phyloP scores from a whole-genome alignment of 2,797 vertebrate species.

The Muscicapa striata region DNA sequence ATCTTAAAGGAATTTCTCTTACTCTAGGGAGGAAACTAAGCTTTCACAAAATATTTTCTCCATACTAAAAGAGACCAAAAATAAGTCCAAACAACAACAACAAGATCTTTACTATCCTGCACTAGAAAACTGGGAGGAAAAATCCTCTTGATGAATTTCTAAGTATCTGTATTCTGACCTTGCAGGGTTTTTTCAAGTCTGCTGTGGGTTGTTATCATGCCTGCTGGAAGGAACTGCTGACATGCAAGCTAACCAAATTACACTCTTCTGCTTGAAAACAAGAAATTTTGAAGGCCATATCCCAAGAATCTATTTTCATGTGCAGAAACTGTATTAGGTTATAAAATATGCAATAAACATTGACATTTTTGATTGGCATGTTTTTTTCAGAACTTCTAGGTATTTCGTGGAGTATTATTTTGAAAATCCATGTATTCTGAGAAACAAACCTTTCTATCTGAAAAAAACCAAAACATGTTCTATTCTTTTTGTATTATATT shows the following conservation, averaged over 20 bases:
- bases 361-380: background rate
- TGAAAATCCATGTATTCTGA: background rate
- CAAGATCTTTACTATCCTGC: background rate
- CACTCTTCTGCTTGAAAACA: background rate
- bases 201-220: background rate
- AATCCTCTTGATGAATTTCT: background rate
- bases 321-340: background rate
- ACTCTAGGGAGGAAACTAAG: background rate
- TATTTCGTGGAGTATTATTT: background rate
- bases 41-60: background rate
- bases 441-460: background rate
- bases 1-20: background rate
- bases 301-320: background rate
- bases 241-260: background rate
- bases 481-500: background rate
- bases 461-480: background rate
- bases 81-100: background rate
- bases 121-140: background rate
- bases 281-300: background rate
- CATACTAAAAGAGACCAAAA: background rate
- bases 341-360: background rate
- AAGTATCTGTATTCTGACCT: background rate
- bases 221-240: background rate
- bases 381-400: background rate
- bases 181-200: background rate